Base-by-base conservation (phyloP, 2,113 vertebrate genomes). In the Mus pahari region DNA sequence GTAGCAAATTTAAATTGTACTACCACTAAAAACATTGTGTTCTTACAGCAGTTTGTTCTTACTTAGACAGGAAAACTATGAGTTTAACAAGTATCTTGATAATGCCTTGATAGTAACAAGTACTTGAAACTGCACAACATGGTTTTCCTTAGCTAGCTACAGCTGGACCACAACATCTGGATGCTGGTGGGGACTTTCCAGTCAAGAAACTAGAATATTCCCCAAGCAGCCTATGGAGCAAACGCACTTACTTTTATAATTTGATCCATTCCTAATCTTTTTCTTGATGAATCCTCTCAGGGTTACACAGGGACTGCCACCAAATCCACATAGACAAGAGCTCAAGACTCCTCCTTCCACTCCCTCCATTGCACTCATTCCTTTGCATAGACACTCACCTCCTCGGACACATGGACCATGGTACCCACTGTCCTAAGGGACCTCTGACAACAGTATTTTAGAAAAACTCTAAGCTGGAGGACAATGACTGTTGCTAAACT, bases 41-140 rank as follows among this genome's bases (percentile, higher is more conserved):
- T 91, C 42, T 87, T 73, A 70, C 22, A 89, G 89, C 73, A 92
- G 8, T 92, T 92, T 91, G 77, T 9, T 78, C 31, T 73, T 53
- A 89, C 66, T 87, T 60, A 71, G 93, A 79, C 5, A 94, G 4
- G 17, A 92, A 81, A 66, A 77, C 73, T 42, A 82, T 91, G 8
- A 74, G 20, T 53, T 77, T 88, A 83, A 39, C 50, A 90, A 88
- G 81, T 58, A 86, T 7, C 82, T 22, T 90, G 66, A 73, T 31
- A 94, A 6, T 68, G 66, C 31, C 66, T 16, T 68, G 13, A 36
- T 7, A 36, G 66, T 68, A 68, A 36, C 33, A 36, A 36, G 33
- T 36, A 68, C 66, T 36, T 16, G 31, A 68, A 68, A 68, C 31
- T 68, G 12, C 66, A 33, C 66, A 31, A 31, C 28, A 31, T 11